A percentile compares a stretch with the other conserved stretches of the same genome.
These are phyloP conservation scores for Tenebrosternarchus preto DNA, from an alignment of 2,113 vertebrate species.

Conservation along the genomic window DNA sequence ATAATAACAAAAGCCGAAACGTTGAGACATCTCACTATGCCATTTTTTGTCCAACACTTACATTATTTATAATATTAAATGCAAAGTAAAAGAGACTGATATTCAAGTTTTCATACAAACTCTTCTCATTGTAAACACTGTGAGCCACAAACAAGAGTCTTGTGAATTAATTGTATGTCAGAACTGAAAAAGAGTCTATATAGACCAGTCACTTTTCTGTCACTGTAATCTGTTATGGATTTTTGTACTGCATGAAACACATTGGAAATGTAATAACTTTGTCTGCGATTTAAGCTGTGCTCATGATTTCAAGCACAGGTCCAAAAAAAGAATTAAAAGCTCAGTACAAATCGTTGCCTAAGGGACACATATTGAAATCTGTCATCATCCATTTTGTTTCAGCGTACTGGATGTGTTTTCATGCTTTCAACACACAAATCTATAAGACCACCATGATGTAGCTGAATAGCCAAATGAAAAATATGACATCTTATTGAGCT, in stretches of 20 bases:
- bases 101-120: not conserved
- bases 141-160: not conserved
- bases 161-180: slow-evolving; percentile 16
- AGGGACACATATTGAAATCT: not conserved
- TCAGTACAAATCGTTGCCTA: not conserved
- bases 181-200: slow-evolving; percentile 19
- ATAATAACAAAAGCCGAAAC: not conserved
- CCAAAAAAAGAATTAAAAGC: not conserved
- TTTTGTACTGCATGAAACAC: slow-evolving; percentile 30
- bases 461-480: slow-evolving; percentile 14
- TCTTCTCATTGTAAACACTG: not conserved
- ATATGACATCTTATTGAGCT: slow-evolving; percentile 1
- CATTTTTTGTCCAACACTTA: too few species aligned
- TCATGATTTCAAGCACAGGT: slow-evolving; percentile 5
- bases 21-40: not conserved
- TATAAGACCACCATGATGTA: not conserved
- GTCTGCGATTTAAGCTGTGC: slow-evolving; percentile 6
- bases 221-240: slow-evolving; percentile 38
- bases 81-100: not conserved
- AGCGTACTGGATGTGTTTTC: not conserved
- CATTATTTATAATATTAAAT: slow-evolving; percentile 10
- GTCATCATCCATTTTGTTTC: slow-evolving; percentile 10
- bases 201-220: slow-evolving; percentile 35
- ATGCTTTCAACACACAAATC: slow-evolving; percentile 7
- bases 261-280: slow-evolving; percentile 14